Conservation (phyloP, 2,888 invertebrate genomes). For the Noctua janthe region DNA sequence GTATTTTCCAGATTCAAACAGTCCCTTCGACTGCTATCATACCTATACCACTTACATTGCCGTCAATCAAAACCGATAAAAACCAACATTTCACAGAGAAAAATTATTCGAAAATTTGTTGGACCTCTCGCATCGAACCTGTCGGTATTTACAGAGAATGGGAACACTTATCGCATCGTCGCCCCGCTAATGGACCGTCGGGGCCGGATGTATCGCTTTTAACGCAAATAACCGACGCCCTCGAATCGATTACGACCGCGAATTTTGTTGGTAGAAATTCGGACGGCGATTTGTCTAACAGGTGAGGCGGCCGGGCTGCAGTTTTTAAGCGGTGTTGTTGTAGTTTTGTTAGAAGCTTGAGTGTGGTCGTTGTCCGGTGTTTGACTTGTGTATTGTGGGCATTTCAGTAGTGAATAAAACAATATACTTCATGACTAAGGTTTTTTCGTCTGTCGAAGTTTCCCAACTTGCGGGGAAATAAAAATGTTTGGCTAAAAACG, state of each 20-base stretch:
- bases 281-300: constrained; percentile 57
- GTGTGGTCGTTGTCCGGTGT: background rate
- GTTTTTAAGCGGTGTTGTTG: background rate
- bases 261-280: constrained; percentile 63
- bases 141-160: constrained; percentile 66
- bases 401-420: background rate
- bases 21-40: background rate
- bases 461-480: background rate
- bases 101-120: constrained; percentile 36
- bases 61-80: background rate
- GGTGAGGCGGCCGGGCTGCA: constrained; percentile 18
- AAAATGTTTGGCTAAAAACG: background rate
- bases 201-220: constrained; percentile 78
- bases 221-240: constrained; percentile 71
- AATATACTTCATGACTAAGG: background rate
- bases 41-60: background rate
- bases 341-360: background rate
- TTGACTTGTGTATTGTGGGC: background rate
- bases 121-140: constrained; percentile 26
- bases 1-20: background rate
- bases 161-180: constrained; percentile 73
- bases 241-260: constrained; percentile 71
- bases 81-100: constrained; percentile 15
- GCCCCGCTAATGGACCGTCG: constrained; percentile 75
- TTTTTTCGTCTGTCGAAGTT: background rate